Base-by-base conservation (phyloP, 2,888 invertebrate genomes). In the Cheilosia vernalis region DNA sequence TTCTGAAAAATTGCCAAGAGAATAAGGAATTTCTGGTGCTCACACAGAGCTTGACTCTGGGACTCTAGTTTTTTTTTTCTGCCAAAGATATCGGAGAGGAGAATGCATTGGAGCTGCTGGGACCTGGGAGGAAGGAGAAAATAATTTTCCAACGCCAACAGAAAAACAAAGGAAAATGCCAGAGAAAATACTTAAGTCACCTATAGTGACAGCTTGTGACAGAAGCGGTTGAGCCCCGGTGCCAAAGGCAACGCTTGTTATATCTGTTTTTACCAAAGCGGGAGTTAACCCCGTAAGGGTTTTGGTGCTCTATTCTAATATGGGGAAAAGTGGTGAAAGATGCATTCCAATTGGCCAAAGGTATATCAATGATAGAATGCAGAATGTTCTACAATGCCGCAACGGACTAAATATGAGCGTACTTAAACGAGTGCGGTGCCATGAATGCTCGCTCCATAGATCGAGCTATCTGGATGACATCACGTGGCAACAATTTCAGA, bases 1-100 rank as follows among this genome's bases (percentile, higher is more conserved):
- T 77, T 86, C 76, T 85, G 85, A 85, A 85, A 85, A 85, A 85
- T 85, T 81, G 81, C 85, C 76, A 85, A 81, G 81, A 77, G 67
- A 81, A 85, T 82, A 86, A 86, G 86, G 86, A 82, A 86, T 82
- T 86, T 77, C 81, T 81, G 85, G 81, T 85, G 85, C 85, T 56
- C 64, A 67, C 81, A 72, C 66, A 64, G 77, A 51, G 66, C 49
- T 63, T 64, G 58, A 47, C 58, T 74, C n/a, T 27, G 6, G 27
- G 60, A 58, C 67, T 56, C 42, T 37, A 55, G 51, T 63, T 67
- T 60, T 30, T 30, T 30, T 30, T 30, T 30, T 7, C 13, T 40
- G 63, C 44, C 33, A 10, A 37, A 10, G 27, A 17, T 15, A 40
- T 0, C 17, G 33, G 33, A 33, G 33, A 37, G 10, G 33, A 19